Conservation (phyloP, 2,797 vertebrate species). For the Anguilla pacifica region DNA sequence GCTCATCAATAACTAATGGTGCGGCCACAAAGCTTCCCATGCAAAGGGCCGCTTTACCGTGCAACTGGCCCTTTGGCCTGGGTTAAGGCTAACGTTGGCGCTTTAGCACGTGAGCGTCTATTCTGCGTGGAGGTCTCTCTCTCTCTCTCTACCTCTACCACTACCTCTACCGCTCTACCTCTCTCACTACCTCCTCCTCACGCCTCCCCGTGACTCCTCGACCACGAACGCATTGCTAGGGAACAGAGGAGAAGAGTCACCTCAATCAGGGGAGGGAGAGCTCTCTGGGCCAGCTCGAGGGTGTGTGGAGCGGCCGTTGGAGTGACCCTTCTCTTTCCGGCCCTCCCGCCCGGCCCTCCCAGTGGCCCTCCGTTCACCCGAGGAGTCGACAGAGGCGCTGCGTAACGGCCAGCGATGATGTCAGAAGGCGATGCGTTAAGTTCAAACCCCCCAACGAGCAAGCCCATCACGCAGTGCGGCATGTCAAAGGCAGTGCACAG, state of each 20-base stretch:
- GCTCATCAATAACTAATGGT: constrained; percentile 24
- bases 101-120: neutral
- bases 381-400: neutral
- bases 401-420: neutral
- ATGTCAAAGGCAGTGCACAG: neutral
- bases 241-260: neutral
- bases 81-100: neutral
- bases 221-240: constrained; percentile 27
- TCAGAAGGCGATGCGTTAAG: neutral
- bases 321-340: neutral
- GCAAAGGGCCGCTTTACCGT: neutral
- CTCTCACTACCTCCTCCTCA: neutral
- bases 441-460: neutral
- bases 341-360: neutral
- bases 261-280: neutral
- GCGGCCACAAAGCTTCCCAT: neutral
- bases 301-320: neutral
- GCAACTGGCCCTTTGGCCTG: neutral
- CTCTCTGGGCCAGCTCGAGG: neutral
- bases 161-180: neutral
- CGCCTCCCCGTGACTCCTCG: neutral
- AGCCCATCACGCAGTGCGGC: too few relatives aligned
- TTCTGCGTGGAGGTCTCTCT: neutral
- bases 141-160: neutral
- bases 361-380: neutral